Conservation (phyloP, 2,888 invertebrate species). For the Chromoteleia sp. region DNA sequence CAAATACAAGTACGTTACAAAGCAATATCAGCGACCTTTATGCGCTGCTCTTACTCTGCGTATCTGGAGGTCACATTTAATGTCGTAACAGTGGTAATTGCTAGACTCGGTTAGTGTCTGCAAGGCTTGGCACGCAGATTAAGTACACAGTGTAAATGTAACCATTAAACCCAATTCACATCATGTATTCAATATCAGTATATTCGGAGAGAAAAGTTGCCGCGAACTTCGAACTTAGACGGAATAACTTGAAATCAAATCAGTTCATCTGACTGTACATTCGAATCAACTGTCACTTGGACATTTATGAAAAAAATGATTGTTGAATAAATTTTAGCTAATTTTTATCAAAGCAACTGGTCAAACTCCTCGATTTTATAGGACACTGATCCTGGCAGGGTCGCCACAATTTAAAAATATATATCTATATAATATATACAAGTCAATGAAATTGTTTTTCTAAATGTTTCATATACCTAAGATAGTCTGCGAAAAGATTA, state of each 20-base stretch:
- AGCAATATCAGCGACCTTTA: constrained; percentile 44
- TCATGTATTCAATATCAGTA: constrained; percentile 44
- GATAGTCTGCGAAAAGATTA: too few relatives aligned
- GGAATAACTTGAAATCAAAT: constrained; percentile 44
- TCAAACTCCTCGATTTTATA: too few relatives aligned
- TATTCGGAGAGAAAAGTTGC: constrained; percentile 36
- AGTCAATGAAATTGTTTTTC: background rate
- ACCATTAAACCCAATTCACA: constrained; percentile 51
- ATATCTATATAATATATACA: too few relatives aligned
- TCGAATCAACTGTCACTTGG: constrained; percentile 3
- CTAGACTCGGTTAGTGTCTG: constrained; percentile 36
- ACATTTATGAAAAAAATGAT: background rate
- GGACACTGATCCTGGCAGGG: too few relatives aligned
- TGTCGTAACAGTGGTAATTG: constrained; percentile 50
- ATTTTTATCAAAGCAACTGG: too few relatives aligned
- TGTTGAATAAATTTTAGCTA: constrained; percentile 8
- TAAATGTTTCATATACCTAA: constrained; percentile 1
- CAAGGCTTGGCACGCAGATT: constrained; percentile 52
- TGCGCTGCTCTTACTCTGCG: constrained; percentile 25
- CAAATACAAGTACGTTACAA: constrained; percentile 33
- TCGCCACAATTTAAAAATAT: too few relatives aligned
- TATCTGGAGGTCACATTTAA: constrained; percentile 57
- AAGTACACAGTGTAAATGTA: constrained; percentile 59
- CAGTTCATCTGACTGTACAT: background rate
- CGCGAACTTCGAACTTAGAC: constrained; percentile 36